phyloP scores from a whole-genome alignment of 2,888 invertebrate genomes.

The Synergus gifuensis region DNA sequence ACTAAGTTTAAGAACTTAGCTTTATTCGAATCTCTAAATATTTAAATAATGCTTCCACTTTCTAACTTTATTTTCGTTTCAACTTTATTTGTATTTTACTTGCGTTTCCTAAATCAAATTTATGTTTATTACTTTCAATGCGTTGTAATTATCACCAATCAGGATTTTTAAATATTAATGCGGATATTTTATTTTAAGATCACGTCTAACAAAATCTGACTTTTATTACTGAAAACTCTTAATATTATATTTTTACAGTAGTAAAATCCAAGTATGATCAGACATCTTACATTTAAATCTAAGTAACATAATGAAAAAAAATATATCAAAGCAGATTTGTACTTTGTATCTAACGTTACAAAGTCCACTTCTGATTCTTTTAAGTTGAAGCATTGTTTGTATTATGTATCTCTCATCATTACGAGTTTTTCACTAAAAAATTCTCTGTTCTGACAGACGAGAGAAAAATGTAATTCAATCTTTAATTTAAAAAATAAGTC shows the following conservation, averaged over 20 bases:
- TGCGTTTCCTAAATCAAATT: not conserved
- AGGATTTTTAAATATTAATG: not conserved
- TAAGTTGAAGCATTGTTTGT: not conserved
- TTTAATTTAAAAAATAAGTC: not conserved
- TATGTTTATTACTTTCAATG: not conserved
- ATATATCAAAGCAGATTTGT: not conserved
- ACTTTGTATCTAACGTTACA: not conserved
- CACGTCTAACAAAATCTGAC: not conserved
- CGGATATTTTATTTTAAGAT: not conserved
- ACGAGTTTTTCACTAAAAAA: not conserved
- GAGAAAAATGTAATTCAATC: not conserved
- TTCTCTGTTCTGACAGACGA: not conserved
- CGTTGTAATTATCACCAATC: not conserved
- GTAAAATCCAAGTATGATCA: not conserved
- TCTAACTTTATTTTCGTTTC: not conserved
- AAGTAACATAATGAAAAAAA: too few species aligned
- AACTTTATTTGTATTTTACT: not conserved
- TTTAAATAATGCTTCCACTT: slow-evolving; percentile 3
- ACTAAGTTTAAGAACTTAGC: not conserved
- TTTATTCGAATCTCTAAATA: slow-evolving; percentile 5
- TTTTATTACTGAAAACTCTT: not conserved
- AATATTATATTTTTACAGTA: not conserved
- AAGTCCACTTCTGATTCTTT: not conserved
- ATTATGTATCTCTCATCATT: not conserved
- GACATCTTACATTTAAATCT: not conserved